Percentiles rank a stretch among this genome's conserved stretches.
Evolutionary conservation across 2,113 vertebrate genomes (phyloP).

Genomic region (Nycticebus coucang): DNA sequence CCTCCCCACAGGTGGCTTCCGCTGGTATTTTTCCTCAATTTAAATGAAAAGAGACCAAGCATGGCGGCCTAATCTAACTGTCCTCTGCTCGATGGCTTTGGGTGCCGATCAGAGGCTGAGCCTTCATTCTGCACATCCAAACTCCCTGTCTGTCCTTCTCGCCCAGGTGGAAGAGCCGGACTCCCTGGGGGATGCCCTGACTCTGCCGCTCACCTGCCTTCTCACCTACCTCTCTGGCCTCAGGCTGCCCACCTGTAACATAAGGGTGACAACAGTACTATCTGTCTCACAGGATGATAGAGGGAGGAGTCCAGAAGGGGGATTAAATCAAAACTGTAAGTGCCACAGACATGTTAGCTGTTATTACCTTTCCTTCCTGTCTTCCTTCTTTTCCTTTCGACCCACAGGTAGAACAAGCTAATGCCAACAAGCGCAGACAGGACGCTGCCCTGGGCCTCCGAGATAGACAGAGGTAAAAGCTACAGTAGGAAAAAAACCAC

Average conservation of each 20-base stretch:
- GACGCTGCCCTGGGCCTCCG: background rate
- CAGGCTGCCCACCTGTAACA: background rate
- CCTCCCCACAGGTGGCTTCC: background rate
- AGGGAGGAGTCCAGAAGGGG: background rate
- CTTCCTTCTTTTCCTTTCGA: background rate
- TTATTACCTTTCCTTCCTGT: background rate
- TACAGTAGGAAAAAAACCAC: background rate
- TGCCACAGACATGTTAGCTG: background rate
- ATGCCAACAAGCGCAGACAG: background rate
- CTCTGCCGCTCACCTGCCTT: background rate
- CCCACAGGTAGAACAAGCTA: background rate
- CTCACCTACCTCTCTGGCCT: background rate
- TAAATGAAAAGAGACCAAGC: background rate
- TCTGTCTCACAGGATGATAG: background rate
- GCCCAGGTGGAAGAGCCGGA: background rate
- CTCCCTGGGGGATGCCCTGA: background rate
- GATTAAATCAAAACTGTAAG: background rate
- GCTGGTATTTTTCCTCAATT: background rate
- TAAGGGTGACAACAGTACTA: background rate
- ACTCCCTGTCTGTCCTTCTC: background rate
- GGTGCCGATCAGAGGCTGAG: background rate
- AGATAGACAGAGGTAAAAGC: background rate
- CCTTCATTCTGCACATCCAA: background rate
- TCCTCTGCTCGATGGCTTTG: background rate
- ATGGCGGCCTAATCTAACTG: background rate